Evolutionary conservation across 2,113 vertebrate species (phyloP), one percentile per base, ranked within the genome.

Genomic region (Symphodus melops): DNA sequence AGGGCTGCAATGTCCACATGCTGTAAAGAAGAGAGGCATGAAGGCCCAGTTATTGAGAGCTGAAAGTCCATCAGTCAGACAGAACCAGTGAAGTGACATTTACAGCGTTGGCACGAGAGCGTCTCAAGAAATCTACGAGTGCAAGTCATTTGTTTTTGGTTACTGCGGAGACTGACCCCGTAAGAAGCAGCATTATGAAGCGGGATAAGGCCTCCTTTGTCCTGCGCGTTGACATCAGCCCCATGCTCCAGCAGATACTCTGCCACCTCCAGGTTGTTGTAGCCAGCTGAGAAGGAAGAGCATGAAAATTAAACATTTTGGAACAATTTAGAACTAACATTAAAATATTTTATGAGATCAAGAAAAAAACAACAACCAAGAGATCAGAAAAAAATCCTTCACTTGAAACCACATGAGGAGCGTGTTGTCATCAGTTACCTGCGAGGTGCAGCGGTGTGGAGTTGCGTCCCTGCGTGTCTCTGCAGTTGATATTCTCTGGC

Each of bases 201-300:
- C n/a, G 98, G 98, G 81, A 99, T 99, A 64, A 99, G 94, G 53
- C 98, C 98, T 68, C 98, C 98, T 93, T 99, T 99, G 91, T 99
- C 98, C 88, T 99, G 98, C 21, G 98, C 98, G 23, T 99, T 99
- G 70, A 99, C 98, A 61, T 99, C 98, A 7, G 98, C 98, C 39
- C 98, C 98, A 3, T 99, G 98, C 74, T 99, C 98, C 72, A 99
- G 92, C 77, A 99, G 96, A 87, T 99, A 99, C 81, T 99, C 98
- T 1, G 98, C 98, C 72, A 99, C 98, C 94, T 99, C 98, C 78
- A 99, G 93, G 88, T 99, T 99, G 94, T 99, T 99, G 84, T 99
- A 99, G 48, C 98, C 98, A 71, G 98, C 98, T 99, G 73, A 55
- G 25, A n/a, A 77, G n/a, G 0, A 58, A 7, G 23, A 36, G 3